Base-by-base conservation (phyloP, 37 sponge, comb jelly and placozoan species). In the Halisarca cf. caerulea region DNA sequence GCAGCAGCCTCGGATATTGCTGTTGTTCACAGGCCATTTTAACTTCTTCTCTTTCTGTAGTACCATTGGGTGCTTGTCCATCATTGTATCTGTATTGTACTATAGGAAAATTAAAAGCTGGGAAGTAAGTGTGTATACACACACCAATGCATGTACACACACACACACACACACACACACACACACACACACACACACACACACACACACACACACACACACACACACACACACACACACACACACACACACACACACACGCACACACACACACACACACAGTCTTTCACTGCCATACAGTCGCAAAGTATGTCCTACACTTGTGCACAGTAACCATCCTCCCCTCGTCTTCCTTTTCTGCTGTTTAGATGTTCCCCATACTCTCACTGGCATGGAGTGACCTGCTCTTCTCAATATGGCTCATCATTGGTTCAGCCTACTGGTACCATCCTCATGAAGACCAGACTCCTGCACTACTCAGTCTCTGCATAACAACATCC, bases 31-130 rank as follows among this genome's bases (percentile, higher is more conserved):
- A n/a, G n/a, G n/a, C n/a, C n/a, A n/a, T n/a, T n/a, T n/a, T n/a
- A n/a, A n/a, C n/a, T n/a, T n/a, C n/a, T n/a, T n/a, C n/a, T n/a
- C n/a, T n/a, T n/a, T 11, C 51, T 27, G 35, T 4, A 68, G 69
- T 34, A 68, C 35, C 32, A 68, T 68, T 68, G 69, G 69, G 2
- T 68, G 32, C 32, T 4, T 68, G 32, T 68, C 69, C 69, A 68
- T 68, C 34, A 68, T 68, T 1, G 35, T 34, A 1, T 68, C 69
- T 1, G 34, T 68, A 6, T 30, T 68, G 69, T 68, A 68, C 4
- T 34, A 68, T 34, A 6, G 34, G 33, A 28, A 34, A 3, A 68
- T 68, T 68, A 68, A 30, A 30, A 68, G 69, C 35, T 68, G 69
- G 14, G 69, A 68, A 33, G 69, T 68, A 34, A 4, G 69, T 68